Base-by-base conservation (phyloP, 2,113 vertebrate genomes). In the Rhabdornis inornatus region DNA sequence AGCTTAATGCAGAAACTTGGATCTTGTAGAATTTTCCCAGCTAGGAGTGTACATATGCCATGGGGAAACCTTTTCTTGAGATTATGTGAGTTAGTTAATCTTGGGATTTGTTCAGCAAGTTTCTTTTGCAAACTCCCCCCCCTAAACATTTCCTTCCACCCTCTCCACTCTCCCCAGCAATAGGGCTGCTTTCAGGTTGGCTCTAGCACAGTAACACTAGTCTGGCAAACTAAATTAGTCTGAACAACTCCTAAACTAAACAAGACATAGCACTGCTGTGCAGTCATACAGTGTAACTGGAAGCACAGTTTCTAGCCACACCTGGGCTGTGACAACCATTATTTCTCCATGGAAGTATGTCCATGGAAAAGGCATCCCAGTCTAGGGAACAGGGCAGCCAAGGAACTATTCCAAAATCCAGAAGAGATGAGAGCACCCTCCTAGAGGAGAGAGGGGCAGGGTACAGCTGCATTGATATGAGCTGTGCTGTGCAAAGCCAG, bases 261-360 rank as follows among this genome's bases (percentile, higher is more conserved):
- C 3, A 45, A 59, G 39, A 15, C 22, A 6, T 0, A 0, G 27
- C 16, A 10, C 12, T 68, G 49, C 27, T 42, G 12, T 44, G 49
- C 66, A 40, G 50, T 40, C 50, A n/a, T 23, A 28, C 2, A 1
- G 27, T 0, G 4, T 35, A 70, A 61, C 22, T 30, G 23, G 9
- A 44, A 65, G 24, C 18, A 60, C 16, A 4, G 2, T 49, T 83
- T 55, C 45, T 47, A 57, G n/a, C 56, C 24, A 4, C 33, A 20
- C 79, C 71, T 78, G 50, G 35, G 21, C 37, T 69, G 24, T 52
- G 45, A 13, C 28, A 53, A 18, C 22, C 16, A 49, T 19, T 0
- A 0, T 84, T 94, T 81, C 52, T 91, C 8, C 44, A 39, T 12
- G 18, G 72, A 83, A 74, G 22, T 10, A 28, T 72, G 42, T 10